Percentiles rank a stretch among this genome's conserved stretches.
These are phyloP conservation scores for Cryptomyrus ogoouensis DNA, from an alignment of 2,113 vertebrate species.

Conservation along the genomic window DNA sequence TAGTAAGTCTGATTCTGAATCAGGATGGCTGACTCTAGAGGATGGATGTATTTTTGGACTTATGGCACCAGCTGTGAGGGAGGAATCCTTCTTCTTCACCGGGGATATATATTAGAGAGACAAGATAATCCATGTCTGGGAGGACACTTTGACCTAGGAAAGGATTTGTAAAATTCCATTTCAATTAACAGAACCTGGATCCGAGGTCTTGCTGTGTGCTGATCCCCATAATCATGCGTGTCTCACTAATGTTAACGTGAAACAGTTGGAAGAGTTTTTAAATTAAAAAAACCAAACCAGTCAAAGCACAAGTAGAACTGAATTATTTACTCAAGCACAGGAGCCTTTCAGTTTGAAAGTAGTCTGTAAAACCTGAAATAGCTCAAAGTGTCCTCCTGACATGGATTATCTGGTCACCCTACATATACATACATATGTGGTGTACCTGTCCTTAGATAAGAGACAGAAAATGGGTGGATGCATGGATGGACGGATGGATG, in stretches of 20 bases:
- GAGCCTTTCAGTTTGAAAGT: background rate
- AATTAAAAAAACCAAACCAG: background rate
- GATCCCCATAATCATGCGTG: background rate
- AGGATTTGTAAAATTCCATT: background rate
- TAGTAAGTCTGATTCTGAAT: background rate
- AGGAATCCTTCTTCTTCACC: background rate
- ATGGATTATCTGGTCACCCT: background rate
- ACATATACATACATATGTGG: background rate
- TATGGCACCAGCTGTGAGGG: background rate
- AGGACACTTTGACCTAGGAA: background rate
- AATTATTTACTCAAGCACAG: background rate
- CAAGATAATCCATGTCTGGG: background rate
- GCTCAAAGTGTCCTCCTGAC: background rate
- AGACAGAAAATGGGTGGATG: background rate
- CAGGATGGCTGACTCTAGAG: background rate
- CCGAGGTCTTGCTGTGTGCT: background rate
- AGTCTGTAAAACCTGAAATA: background rate
- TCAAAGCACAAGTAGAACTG: background rate
- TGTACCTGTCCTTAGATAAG: background rate
- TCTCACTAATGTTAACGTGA: background rate
- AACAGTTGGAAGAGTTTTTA: background rate
- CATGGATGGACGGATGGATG: background rate
- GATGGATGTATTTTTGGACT: background rate
- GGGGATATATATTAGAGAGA: background rate
- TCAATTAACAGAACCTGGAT: background rate